Conservation (phyloP, 2,113 vertebrate species). For the Delphinus delphis region DNA sequence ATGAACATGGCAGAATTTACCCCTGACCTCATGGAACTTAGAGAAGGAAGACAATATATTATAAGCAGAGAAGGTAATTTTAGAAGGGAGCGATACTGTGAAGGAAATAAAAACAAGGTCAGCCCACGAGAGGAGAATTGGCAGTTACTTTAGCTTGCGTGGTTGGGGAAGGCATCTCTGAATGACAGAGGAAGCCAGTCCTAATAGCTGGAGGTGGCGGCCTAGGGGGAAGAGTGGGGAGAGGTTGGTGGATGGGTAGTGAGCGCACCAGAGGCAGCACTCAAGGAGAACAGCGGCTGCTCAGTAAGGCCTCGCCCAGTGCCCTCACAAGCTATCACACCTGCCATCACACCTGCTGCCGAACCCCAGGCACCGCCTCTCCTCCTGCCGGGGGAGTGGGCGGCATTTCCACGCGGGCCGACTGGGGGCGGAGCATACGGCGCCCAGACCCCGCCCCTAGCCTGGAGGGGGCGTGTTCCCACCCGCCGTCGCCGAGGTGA, state of each 20-base stretch:
- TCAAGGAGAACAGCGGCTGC: neutral
- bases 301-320: fast-evolving
- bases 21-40: neutral
- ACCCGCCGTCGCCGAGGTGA: conserved; percentile 54
- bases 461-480: neutral
- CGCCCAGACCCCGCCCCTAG: neutral
- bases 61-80: neutral
- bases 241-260: fast-evolving
- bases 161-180: neutral
- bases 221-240: neutral
- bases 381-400: neutral
- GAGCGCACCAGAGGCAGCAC: neutral
- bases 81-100: neutral
- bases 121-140: neutral
- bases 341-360: neutral
- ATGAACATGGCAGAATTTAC: conserved; percentile 8
- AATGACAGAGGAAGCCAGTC: neutral
- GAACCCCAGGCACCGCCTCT: neutral
- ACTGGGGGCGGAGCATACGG: neutral
- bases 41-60: neutral
- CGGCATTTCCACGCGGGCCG: neutral
- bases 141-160: neutral
- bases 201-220: neutral
- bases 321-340: neutral
- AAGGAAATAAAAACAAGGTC: neutral